Percentiles rank a stretch among this genome's conserved stretches.
Conservation (phyloP, 2,888 invertebrate species). For the Callyntrura guangdongensis region DNA sequence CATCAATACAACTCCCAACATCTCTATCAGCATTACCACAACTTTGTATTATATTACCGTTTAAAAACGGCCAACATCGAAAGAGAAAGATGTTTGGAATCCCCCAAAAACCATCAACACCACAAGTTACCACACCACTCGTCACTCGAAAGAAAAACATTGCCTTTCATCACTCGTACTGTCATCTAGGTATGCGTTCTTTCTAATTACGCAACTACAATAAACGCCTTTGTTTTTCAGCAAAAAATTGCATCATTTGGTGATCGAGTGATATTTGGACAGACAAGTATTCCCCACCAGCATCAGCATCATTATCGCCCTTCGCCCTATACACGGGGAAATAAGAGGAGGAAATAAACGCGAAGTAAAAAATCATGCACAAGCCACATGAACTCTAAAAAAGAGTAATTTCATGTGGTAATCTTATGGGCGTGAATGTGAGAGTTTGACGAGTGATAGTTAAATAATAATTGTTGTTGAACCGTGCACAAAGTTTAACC, state of each 20-base stretch:
- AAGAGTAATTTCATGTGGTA: not conserved
- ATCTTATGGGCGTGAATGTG: not conserved
- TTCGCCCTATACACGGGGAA: not conserved
- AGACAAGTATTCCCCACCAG: not conserved
- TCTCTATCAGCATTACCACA: not conserved
- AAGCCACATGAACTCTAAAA: not conserved
- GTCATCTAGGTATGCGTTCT: too few species aligned
- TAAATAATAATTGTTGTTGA: not conserved
- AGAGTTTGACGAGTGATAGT: constrained; percentile 3
- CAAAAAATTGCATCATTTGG: constrained; percentile 25
- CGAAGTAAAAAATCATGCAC: constrained; percentile 13
- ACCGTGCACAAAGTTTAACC: not conserved
- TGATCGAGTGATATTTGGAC: constrained; percentile 7
- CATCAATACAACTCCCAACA: not conserved
- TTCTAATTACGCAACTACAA: not conserved
- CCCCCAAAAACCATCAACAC: not conserved
- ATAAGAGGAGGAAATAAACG: not conserved
- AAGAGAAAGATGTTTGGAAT: constrained; percentile 7
- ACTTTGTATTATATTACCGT: too few species aligned
- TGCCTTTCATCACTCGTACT: too few species aligned
- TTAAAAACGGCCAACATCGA: not conserved
- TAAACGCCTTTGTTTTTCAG: constrained; percentile 16
- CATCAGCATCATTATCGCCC: not conserved
- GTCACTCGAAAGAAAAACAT: not conserved
- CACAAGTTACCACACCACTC: too few species aligned